These are phyloP conservation scores for Ptilonorhynchus violaceus DNA, from an alignment of 2,113 vertebrate genomes.

Conservation along the genomic window DNA sequence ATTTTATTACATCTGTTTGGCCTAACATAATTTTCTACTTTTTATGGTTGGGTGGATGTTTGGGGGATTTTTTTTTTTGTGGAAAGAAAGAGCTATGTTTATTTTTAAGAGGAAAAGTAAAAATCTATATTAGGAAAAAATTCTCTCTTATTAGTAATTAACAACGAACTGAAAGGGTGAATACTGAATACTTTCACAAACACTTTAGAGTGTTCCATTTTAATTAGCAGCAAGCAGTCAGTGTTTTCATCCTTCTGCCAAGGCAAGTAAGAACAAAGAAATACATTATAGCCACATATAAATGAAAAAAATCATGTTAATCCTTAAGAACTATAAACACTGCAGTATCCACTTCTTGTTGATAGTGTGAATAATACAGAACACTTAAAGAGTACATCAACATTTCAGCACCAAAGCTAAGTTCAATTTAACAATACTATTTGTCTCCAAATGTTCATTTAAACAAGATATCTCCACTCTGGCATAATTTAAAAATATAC, in stretches of 20 bases:
- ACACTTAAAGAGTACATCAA: neutral
- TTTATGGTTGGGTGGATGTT: neutral
- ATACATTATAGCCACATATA: neutral
- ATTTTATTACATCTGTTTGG: neutral
- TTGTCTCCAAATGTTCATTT: neutral
- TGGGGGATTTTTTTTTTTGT: neutral
- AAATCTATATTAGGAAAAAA: neutral
- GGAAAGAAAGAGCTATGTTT: neutral
- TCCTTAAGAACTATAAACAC: neutral
- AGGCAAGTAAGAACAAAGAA: neutral
- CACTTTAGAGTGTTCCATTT: neutral
- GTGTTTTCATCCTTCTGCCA: neutral
- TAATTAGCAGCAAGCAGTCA: neutral
- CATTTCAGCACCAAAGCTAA: neutral
- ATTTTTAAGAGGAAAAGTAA: neutral
- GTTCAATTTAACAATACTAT: neutral
- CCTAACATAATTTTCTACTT: neutral
- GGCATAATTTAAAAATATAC: neutral
- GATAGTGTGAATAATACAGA: fast-evolving
- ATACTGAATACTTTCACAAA: neutral
- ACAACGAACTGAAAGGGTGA: neutral
- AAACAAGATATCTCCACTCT: neutral
- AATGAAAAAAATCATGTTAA: neutral
- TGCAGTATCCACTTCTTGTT: neutral
- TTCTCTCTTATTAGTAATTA: neutral